Evolutionary conservation across 2,888 invertebrate species (phyloP).

Genomic region (Lasioglossum marginatum): DNA sequence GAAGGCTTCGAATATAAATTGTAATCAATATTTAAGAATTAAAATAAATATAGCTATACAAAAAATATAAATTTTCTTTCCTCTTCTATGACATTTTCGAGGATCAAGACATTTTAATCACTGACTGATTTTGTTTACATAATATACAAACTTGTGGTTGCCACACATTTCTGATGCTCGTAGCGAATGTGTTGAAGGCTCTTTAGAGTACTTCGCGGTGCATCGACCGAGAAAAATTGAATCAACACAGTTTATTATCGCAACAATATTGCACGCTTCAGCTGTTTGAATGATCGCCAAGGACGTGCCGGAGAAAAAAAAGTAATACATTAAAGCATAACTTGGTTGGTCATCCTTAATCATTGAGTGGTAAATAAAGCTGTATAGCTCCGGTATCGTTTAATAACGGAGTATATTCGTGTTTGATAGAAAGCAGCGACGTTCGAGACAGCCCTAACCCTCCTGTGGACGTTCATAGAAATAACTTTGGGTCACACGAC

Average conservation of each 20-base stretch:
- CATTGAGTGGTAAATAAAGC: constrained; percentile 66
- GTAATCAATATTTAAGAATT: too few relatives aligned
- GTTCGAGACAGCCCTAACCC: constrained; percentile 41
- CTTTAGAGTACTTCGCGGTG: too few relatives aligned
- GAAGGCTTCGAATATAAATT: too few relatives aligned
- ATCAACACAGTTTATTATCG: background rate
- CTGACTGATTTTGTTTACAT: background rate
- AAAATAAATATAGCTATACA: too few relatives aligned
- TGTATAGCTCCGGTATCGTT: constrained; percentile 54
- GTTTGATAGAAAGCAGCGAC: constrained; percentile 51
- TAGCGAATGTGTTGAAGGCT: too few relatives aligned
- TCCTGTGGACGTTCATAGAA: constrained; percentile 51
- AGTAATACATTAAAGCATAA: constrained; percentile 57
- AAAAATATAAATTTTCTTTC: too few relatives aligned
- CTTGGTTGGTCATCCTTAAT: constrained; percentile 58
- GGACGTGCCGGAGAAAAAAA: background rate
- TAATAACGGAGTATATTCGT: constrained; percentile 68
- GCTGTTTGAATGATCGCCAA: background rate
- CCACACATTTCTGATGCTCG: too few relatives aligned
- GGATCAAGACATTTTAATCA: too few relatives aligned
- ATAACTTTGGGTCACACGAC: constrained; percentile 62
- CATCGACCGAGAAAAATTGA: too few relatives aligned
- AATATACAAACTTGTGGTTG: too few relatives aligned
- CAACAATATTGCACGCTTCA: background rate
- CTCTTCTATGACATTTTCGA: too few relatives aligned